Evolutionary conservation across 2,113 vertebrate genomes (phyloP).

Genomic region (Steatornis caripensis): DNA sequence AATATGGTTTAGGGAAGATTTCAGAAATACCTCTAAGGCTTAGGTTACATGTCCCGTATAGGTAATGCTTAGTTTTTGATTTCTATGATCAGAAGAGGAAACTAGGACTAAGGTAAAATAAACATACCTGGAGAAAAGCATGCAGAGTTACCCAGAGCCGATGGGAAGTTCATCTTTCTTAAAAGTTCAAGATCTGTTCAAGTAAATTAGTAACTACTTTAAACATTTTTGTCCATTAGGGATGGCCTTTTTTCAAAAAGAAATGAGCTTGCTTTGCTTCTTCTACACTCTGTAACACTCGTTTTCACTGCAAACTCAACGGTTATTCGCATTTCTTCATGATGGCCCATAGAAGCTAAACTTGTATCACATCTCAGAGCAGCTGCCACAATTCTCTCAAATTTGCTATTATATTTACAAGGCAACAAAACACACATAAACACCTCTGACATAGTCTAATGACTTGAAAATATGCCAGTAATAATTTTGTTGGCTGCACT

Average conservation of each 20-base stretch:
- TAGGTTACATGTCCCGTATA: fast-evolving
- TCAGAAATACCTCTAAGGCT: fast-evolving
- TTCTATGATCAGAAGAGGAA: not conserved
- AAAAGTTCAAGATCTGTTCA: not conserved
- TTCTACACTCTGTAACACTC: not conserved
- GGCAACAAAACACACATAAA: constrained; percentile 38
- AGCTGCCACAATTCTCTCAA: not conserved
- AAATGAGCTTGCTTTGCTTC: not conserved
- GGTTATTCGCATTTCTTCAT: not conserved
- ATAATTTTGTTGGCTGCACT: not conserved
- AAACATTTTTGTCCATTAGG: not conserved
- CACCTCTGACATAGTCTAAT: not conserved
- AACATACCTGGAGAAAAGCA: fast-evolving
- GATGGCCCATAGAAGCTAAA: not conserved
- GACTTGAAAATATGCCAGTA: constrained; percentile 12
- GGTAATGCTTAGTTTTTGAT: not conserved
- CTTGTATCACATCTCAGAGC: not conserved
- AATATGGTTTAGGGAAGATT: not conserved
- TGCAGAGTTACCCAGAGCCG: not conserved
- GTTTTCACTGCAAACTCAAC: not conserved
- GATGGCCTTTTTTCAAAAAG: not conserved
- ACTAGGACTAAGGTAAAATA: not conserved
- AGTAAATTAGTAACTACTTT: not conserved
- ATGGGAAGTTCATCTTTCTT: not conserved
- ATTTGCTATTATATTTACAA: constrained; percentile 35